Conservation (phyloP, 2,113 vertebrate species). For the Trachemys scripta region DNA sequence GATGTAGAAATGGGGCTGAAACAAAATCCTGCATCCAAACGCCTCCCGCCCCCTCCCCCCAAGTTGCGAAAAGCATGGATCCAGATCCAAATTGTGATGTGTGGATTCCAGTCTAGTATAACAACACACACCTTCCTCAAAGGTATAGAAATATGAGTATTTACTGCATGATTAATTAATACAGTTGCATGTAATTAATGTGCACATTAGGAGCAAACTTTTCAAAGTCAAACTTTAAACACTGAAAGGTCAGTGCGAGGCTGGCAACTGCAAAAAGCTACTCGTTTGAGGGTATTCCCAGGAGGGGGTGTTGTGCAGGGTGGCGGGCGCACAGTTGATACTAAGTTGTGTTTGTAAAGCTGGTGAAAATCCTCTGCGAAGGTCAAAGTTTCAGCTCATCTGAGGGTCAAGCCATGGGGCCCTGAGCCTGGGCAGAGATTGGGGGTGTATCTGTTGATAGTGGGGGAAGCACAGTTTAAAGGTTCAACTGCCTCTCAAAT, state of each 20-base stretch:
- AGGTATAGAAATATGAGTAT: rapidly evolving
- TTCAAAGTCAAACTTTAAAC: background rate
- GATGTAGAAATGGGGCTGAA: conserved; percentile 21
- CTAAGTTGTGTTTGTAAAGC: conserved; percentile 3
- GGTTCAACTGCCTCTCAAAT: background rate
- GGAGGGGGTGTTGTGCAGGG: background rate
- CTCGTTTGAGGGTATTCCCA: background rate
- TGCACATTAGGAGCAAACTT: background rate
- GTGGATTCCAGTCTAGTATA: background rate
- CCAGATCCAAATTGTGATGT: background rate
- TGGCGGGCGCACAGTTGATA: background rate
- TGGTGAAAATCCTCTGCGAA: conserved; percentile 1
- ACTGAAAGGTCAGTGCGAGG: background rate
- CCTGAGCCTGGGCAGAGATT: no score
- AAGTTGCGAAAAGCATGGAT: background rate
- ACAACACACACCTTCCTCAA: background rate
- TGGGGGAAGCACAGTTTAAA: background rate
- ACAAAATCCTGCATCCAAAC: background rate
- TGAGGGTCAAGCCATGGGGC: conserved; percentile 30
- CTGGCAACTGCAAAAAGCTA: background rate
- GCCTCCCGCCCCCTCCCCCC: background rate
- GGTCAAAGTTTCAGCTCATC: conserved; percentile 54
- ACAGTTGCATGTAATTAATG: background rate
- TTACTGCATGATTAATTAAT: background rate
- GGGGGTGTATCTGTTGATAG: background rate